Conservation (phyloP, 2,888 invertebrate genomes). For the Himalopsyche japonica region DNA sequence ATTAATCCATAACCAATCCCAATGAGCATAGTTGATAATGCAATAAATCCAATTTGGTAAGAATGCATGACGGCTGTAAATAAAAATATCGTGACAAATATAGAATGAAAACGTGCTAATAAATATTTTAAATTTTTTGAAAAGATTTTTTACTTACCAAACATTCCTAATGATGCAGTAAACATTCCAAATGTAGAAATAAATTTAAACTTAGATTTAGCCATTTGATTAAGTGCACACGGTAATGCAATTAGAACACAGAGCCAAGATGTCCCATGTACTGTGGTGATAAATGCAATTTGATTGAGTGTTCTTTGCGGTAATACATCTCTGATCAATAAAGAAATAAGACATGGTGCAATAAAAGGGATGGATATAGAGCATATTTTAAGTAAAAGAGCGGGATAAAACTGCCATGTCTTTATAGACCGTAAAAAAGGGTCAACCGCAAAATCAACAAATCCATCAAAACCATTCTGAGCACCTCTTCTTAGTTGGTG, state of each 20-base stretch:
- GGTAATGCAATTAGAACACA: slow-evolving; percentile 55
- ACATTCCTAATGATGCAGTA: slow-evolving; percentile 25
- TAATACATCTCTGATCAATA: slow-evolving; percentile 51
- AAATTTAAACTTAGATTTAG: slow-evolving; percentile 53
- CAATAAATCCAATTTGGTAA: slow-evolving; percentile 35
- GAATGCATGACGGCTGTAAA: slow-evolving; percentile 41
- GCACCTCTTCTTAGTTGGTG: slow-evolving; percentile 46
- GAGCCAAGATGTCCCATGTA: slow-evolving; percentile 57
- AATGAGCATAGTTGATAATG: slow-evolving; percentile 39
- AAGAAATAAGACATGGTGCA: slow-evolving; percentile 49
- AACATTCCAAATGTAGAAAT: slow-evolving; percentile 26
- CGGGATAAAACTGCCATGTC: slow-evolving; percentile 57
- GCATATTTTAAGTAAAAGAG: slow-evolving; percentile 50
- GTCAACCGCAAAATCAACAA: slow-evolving; percentile 55
- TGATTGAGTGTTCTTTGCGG: slow-evolving; percentile 52
- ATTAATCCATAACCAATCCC: slow-evolving; percentile 42
- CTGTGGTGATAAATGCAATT: slow-evolving; percentile 53
- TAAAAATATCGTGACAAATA: background rate
- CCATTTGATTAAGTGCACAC: slow-evolving; percentile 52
- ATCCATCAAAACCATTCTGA: slow-evolving; percentile 49
- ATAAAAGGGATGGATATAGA: slow-evolving; percentile 52
- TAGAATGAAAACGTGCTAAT: background rate
- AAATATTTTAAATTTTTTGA: background rate
- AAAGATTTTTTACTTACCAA: slow-evolving; percentile 18
- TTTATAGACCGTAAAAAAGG: slow-evolving; percentile 55